A percentile compares a stretch with the other conserved stretches of the same genome.
These are phyloP conservation scores for Bubalus kerabau DNA, from an alignment of 2,113 vertebrate species.

Conservation along the genomic window DNA sequence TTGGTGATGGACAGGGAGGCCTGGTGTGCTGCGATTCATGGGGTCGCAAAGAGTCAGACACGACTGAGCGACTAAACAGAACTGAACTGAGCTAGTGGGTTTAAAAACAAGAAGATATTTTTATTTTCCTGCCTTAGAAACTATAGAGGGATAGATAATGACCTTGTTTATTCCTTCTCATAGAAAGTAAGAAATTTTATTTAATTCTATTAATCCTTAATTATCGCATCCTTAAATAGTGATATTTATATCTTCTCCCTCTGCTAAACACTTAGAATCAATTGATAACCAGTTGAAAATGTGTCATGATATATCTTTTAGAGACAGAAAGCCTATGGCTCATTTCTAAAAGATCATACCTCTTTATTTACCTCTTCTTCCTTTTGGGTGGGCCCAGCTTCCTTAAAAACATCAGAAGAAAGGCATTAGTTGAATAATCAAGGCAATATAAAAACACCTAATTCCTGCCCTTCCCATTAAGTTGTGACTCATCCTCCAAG, in stretches of 20 bases:
- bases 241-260: background rate
- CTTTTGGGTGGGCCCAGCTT: background rate
- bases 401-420: background rate
- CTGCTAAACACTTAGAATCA: background rate
- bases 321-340: background rate
- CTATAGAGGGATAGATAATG: background rate
- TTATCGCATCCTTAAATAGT: background rate
- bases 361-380: background rate
- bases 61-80: too few relatives aligned
- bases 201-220: background rate
- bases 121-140: conserved; percentile 1
- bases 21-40: too few relatives aligned
- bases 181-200: background rate
- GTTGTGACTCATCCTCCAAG: conserved; percentile 11
- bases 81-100: background rate
- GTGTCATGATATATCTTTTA: background rate
- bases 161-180: background rate
- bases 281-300: background rate
- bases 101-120: conserved; percentile 26
- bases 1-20: too few relatives aligned
- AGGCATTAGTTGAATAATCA: background rate
- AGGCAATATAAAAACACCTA: background rate
- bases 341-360: background rate
- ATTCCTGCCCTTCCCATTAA: background rate
- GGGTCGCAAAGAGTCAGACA: too few relatives aligned